phyloP scores from a whole-genome alignment of 2,888 invertebrate species.

The Salticus scenicus region DNA sequence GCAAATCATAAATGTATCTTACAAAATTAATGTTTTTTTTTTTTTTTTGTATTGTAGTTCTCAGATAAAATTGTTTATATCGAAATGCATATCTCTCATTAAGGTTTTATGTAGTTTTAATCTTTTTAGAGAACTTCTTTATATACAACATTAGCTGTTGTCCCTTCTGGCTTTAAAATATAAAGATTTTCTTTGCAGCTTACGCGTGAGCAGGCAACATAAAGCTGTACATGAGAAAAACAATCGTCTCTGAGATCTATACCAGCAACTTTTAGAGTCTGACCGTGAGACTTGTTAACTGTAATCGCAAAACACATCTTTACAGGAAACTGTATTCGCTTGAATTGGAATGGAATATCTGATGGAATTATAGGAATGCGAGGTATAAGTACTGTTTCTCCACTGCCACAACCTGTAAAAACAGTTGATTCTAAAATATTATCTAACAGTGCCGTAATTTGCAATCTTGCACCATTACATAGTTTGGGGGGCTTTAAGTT shows the following conservation, averaged over 20 bases:
- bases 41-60: too few species aligned
- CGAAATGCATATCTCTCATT: too few species aligned
- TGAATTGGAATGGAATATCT: slow-evolving; percentile 67
- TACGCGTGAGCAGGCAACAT: not conserved
- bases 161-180: too few species aligned
- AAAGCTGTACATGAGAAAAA: slow-evolving; percentile 67
- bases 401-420: slow-evolving; percentile 57
- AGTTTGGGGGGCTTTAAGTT: slow-evolving; percentile 66
- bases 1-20: too few species aligned
- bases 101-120: too few species aligned
- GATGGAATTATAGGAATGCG: slow-evolving; percentile 64
- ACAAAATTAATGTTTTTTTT: too few species aligned
- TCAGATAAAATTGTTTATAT: too few species aligned
- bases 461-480: slow-evolving; percentile 73
- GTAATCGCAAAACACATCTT: slow-evolving; percentile 61
- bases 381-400: slow-evolving; percentile 69
- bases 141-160: too few species aligned
- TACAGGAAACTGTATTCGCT: slow-evolving; percentile 70
- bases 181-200: too few species aligned
- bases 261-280: slow-evolving; percentile 40
- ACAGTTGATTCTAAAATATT: slow-evolving; percentile 71
- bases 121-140: too few species aligned
- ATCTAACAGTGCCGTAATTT: slow-evolving; percentile 62
- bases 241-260: slow-evolving; percentile 64
- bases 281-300: too few species aligned